Conservation (phyloP, 2,888 invertebrate species). For the Trachelus stipa region DNA sequence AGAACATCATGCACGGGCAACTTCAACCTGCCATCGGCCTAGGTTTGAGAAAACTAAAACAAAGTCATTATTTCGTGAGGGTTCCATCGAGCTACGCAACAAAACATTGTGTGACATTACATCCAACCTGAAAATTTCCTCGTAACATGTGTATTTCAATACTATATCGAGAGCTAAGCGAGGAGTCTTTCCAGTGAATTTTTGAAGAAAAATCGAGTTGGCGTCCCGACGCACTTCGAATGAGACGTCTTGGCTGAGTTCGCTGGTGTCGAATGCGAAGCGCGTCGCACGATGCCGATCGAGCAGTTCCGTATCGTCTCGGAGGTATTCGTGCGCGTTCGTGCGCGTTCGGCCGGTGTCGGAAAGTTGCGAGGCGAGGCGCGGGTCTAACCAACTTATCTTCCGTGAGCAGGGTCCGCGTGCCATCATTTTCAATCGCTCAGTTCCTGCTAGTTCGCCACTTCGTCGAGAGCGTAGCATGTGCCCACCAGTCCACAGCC, state of each 20-base stretch:
- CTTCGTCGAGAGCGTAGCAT: conserved; percentile 51
- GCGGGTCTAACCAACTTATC: conserved; percentile 5
- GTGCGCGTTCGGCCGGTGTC: not conserved
- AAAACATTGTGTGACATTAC: too few species aligned
- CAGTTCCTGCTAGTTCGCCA: conserved; percentile 39
- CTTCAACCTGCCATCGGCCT: too few species aligned
- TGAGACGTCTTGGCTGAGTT: not conserved
- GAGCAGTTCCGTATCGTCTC: not conserved
- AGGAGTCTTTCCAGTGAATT: too few species aligned
- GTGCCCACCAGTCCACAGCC: conserved; percentile 57
- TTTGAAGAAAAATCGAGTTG: too few species aligned
- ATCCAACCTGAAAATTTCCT: too few species aligned
- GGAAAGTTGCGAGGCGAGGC: conserved; percentile 5
- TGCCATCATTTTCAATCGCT: conserved; percentile 8
- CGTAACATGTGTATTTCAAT: too few species aligned
- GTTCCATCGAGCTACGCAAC: too few species aligned
- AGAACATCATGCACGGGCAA: too few species aligned
- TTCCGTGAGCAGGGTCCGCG: not conserved
- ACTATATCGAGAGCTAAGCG: too few species aligned
- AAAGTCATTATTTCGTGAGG: too few species aligned
- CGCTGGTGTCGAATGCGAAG: not conserved
- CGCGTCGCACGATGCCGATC: conserved; percentile 2
- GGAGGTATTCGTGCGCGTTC: not conserved
- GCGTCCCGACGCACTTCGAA: too few species aligned
- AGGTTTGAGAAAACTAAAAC: too few species aligned